Evolutionary conservation across 2,888 invertebrate species (phyloP).

Genomic region (Orthosia incerta): DNA sequence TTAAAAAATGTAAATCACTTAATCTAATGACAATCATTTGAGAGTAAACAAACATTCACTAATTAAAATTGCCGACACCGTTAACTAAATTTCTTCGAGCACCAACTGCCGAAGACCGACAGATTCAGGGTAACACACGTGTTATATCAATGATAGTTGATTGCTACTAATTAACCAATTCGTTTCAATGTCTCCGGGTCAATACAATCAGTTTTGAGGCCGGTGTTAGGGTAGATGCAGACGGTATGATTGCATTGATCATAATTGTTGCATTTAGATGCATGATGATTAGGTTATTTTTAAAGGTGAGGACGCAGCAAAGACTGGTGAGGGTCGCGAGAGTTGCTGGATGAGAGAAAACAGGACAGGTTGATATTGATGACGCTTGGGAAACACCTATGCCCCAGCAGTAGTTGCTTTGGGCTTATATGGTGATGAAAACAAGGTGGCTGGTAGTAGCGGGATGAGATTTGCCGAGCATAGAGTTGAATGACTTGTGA

Average conservation of each 20-base stretch:
- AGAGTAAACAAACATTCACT: not conserved
- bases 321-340: too few species aligned
- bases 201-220: conserved; percentile 67
- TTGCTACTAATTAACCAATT: conserved; percentile 80
- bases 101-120: not conserved
- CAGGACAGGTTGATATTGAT: too few species aligned
- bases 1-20: not conserved
- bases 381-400: too few species aligned
- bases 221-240: conserved; percentile 11
- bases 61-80: conserved; percentile 9
- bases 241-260: conserved; percentile 34
- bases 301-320: not conserved
- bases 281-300: conserved; percentile 5
- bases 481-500: too few species aligned
- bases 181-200: conserved; percentile 76
- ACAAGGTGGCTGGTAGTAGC: too few species aligned
- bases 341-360: too few species aligned
- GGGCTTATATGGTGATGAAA: too few species aligned
- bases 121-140: conserved; percentile 14
- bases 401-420: too few species aligned
- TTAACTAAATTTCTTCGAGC: not conserved
- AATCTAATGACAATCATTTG: not conserved
- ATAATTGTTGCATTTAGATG: conserved; percentile 40
- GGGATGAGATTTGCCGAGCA: too few species aligned
- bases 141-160: conserved; percentile 67